These are phyloP conservation scores for Prochilodus magdalenae DNA, from an alignment of 2,113 vertebrate species.

Conservation along the genomic window DNA sequence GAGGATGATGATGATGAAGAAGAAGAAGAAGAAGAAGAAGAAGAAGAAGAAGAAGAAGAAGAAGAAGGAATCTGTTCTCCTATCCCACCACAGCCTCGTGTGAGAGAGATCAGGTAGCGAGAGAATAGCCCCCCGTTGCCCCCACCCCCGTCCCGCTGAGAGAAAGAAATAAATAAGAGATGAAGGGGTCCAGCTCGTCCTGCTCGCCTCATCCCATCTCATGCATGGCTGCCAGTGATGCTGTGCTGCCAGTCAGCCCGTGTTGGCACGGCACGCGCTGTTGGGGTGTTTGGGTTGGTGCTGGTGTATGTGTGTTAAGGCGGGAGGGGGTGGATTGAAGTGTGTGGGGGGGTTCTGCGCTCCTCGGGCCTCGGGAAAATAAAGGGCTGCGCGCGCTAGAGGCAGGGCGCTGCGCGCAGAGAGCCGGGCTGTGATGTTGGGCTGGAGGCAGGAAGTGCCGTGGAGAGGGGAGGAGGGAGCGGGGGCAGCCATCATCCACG, in stretches of 20 bases:
- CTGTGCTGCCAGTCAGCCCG: constrained; percentile 81
- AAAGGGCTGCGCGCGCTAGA: constrained; percentile 76
- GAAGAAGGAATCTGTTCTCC: background rate
- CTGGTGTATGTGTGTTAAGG: background rate
- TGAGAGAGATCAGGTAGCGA: constrained; percentile 72
- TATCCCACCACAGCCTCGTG: constrained; percentile 11
- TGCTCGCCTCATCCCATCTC: constrained; percentile 81
- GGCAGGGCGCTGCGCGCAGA: background rate
- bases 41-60: too few species aligned
- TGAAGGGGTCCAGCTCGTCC: constrained; percentile 76
- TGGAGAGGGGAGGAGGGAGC: constrained; percentile 88
- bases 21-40: too few species aligned
- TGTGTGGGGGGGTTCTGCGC: constrained; percentile 11
- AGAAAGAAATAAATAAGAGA: constrained; percentile 82
- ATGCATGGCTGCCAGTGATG: constrained; percentile 84
- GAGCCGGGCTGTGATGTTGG: constrained; percentile 75
- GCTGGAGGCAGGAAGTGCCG: constrained; percentile 92
- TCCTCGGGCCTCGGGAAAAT: constrained; percentile 75
- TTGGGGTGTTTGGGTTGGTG: background rate
- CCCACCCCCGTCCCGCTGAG: constrained; percentile 61
- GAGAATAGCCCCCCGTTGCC: constrained; percentile 64
- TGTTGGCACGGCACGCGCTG: constrained; percentile 81
- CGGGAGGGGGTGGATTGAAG: background rate
- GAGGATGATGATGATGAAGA: too few species aligned
- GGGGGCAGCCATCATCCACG: constrained; percentile 81